Base-by-base conservation (phyloP, 2,888 invertebrate genomes). In the Phengaris arion region DNA sequence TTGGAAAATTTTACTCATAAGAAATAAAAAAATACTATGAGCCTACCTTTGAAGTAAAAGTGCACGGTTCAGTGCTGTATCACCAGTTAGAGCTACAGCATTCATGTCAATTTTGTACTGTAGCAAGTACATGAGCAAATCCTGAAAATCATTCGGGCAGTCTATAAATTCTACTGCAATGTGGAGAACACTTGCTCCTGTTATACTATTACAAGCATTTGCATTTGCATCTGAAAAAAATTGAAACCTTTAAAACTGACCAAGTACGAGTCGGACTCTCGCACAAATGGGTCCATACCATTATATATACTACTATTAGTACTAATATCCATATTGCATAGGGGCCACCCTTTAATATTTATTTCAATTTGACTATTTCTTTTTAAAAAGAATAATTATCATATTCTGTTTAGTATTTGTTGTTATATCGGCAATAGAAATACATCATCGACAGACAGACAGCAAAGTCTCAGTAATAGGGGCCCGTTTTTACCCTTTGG, bases 151-250 rank as follows among this genome's bases (percentile, higher is more conserved):
- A n/a, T 89, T 85, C 2, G 89, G 83, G 57, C 89, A 90, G n/a
- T 89, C 86, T 64, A 94, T 90, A 79, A 91, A 93, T 82, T 95
- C 94, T 2, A 95, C 94, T 69, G 95, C 95, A 76, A 95, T 90
- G 81, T 96, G 96, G n/a, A 96, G 86, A 0, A 94, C 94, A 75
- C 87, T 94, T n/a, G 91, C 89, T 12, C 94, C 94, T 5, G 94
- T 94, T 79, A 94, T 87, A 78, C 89, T 93, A 81, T 94, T 94
- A 76, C 88, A 87, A 1, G 90, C 88, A 81, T 95, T 95, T 5
- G 92, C 91, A 81, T 93, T 91, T 46, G 95, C 95, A 81, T 95
- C 95, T 95, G 85, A 54, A 88, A 89, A 68, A 78, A 77, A 78
- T 76, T 35, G 2, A 35, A 35, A 35, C 35, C 35, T 35, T 35